Evolutionary conservation across 2,888 invertebrate species (phyloP).

Genomic region (Volucella bombylans): DNA sequence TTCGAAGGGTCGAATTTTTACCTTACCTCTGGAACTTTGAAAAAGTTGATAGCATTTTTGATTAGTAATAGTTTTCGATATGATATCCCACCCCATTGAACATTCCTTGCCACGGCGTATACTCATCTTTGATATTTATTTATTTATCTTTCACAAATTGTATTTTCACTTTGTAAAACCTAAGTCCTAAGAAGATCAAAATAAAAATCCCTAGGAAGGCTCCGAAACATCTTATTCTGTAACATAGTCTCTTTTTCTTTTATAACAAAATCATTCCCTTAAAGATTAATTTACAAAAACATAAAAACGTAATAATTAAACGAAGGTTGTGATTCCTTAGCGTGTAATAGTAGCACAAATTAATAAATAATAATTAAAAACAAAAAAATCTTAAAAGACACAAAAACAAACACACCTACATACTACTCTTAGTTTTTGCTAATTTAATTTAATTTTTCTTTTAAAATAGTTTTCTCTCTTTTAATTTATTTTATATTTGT

Average conservation of each 20-base stretch:
- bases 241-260: background rate
- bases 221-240: background rate
- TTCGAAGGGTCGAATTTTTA: conserved; percentile 30
- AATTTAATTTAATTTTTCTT: conserved; percentile 54
- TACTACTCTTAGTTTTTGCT: conserved; percentile 44
- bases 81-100: conserved; percentile 58
- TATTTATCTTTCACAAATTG: conserved; percentile 48
- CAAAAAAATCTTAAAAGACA: conserved; percentile 49
- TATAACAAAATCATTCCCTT: conserved; percentile 59
- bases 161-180: conserved; percentile 23
- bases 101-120: conserved; percentile 39
- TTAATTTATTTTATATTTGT: conserved; percentile 76
- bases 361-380: conserved; percentile 75
- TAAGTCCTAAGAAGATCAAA: background rate
- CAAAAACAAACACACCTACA: conserved; percentile 58
- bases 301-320: conserved; percentile 51
- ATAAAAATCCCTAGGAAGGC: conserved; percentile 2
- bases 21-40: background rate
- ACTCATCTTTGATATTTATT: conserved; percentile 63
- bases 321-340: conserved; percentile 74
- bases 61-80: background rate
- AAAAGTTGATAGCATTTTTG: conserved; percentile 18
- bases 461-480: conserved; percentile 64
- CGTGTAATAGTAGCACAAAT: conserved; percentile 65
- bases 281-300: conserved; percentile 31